Conservation (phyloP, 2,113 vertebrate genomes). For the Pitta sordida region DNA sequence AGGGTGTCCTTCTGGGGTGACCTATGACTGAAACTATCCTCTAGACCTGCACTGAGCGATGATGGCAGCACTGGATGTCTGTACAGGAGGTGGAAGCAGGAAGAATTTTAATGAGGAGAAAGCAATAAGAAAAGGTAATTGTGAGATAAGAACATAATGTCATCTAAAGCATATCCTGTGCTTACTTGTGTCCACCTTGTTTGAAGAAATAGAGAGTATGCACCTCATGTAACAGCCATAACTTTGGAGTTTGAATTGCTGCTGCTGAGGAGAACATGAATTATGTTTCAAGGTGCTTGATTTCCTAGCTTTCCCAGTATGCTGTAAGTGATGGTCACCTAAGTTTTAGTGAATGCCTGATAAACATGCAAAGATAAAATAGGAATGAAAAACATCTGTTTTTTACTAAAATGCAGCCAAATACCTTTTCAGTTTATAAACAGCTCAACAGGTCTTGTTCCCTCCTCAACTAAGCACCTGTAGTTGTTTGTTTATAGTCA, state of each 20-base stretch:
- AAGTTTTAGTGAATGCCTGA: neutral
- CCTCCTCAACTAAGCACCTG: neutral
- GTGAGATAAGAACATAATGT: neutral
- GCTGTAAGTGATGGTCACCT: neutral
- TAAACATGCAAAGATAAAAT: neutral
- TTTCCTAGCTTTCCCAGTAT: neutral
- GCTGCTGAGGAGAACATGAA: neutral
- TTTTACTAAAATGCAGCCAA: neutral
- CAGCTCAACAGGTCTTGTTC: neutral
- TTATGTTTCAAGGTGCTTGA: neutral
- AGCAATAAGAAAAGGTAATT: neutral
- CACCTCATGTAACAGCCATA: neutral
- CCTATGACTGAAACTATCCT: neutral
- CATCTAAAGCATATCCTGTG: neutral
- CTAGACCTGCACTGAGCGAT: neutral
- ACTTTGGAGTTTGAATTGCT: neutral
- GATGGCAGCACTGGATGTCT: neutral
- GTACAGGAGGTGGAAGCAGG: neutral
- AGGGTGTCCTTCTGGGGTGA: neutral
- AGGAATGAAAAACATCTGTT: neutral
- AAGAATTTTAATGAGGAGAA: conserved; percentile 1
- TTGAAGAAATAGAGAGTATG: neutral
- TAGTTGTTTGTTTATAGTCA: neutral
- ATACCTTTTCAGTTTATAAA: neutral
- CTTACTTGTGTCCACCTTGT: neutral